These are phyloP conservation scores for Trichomalopsis sarcophagae DNA, from an alignment of 1,140 invertebrate species.

Conservation along the genomic window DNA sequence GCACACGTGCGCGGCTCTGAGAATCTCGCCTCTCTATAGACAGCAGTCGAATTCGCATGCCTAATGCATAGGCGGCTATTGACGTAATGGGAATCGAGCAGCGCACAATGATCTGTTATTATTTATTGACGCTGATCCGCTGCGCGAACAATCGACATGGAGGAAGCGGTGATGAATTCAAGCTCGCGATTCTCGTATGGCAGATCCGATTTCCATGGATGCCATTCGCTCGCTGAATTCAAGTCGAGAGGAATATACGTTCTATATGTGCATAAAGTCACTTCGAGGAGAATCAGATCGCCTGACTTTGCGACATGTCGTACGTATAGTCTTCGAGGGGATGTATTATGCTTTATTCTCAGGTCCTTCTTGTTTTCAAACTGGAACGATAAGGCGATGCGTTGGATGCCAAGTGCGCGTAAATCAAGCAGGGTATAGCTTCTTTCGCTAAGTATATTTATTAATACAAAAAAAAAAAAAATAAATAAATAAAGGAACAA, in stretches of 20 bases:
- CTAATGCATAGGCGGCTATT: neutral
- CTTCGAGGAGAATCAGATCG: neutral
- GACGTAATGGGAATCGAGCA: constrained; percentile 21
- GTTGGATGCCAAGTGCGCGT: neutral
- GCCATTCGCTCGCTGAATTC: neutral
- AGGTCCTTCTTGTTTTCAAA: neutral
- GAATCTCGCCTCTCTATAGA: no score
- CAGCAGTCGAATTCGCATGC: no score
- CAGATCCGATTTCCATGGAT: neutral
- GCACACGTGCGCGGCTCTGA: no score
- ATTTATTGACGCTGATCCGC: constrained; percentile 18
- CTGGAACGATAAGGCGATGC: neutral
- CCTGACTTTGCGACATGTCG: neutral
- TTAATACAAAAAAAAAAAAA: no score
- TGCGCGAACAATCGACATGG: neutral
- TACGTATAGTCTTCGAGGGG: no score
- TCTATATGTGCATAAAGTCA: neutral
- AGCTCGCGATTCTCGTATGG: neutral
- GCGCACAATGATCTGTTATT: neutral
- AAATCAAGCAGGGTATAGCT: no score
- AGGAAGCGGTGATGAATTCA: neutral
- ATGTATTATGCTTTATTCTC: neutral
- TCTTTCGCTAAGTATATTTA: no score
- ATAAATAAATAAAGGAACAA: no score
- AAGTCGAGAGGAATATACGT: neutral